Conservation (phyloP, 2,888 invertebrate genomes). For the Drosophila pullipes region DNA sequence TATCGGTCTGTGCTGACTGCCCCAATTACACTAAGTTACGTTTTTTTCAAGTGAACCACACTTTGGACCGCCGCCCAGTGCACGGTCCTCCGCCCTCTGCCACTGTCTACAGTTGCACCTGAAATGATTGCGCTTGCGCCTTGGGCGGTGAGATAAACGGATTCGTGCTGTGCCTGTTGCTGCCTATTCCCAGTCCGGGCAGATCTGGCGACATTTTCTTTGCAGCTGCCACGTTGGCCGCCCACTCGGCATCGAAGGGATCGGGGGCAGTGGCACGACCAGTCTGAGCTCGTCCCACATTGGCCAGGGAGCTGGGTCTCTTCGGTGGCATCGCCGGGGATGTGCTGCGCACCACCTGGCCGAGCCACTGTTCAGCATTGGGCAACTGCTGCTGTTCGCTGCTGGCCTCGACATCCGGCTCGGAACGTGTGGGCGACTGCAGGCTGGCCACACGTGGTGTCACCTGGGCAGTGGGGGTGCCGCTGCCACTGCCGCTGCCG, state of each 20-base stretch:
- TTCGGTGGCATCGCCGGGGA: slow-evolving; percentile 87
- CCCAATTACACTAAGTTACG: slow-evolving; percentile 69
- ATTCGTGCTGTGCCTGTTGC: slow-evolving; percentile 84
- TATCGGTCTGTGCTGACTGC: slow-evolving; percentile 44
- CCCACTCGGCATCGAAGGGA: slow-evolving; percentile 95
- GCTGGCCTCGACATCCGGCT: slow-evolving; percentile 78
- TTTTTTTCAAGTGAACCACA: slow-evolving; percentile 81
- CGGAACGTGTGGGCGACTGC: slow-evolving; percentile 71
- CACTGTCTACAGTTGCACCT: slow-evolving; percentile 84
- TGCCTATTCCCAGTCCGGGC: slow-evolving; percentile 26
- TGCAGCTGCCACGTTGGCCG: slow-evolving; percentile 85
- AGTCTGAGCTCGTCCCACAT: slow-evolving; percentile 87
- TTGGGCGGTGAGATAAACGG: slow-evolving; percentile 86
- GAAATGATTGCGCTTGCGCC: slow-evolving; percentile 85
- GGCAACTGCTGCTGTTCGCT: slow-evolving; percentile 87
- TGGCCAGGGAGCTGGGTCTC: slow-evolving; percentile 86
- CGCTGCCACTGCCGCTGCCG: slow-evolving; percentile 40
- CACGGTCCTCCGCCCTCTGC: slow-evolving; percentile 5
- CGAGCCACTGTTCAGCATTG: slow-evolving; percentile 94
- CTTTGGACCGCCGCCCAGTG: slow-evolving; percentile 60
- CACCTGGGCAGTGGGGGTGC: slow-evolving; percentile 83
- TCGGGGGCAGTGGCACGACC: slow-evolving; percentile 86
- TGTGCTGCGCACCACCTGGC: slow-evolving; percentile 88
- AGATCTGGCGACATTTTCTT: slow-evolving; percentile 86
- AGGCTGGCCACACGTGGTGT: slow-evolving; percentile 88